These are phyloP conservation scores for Trichopria drosophilae DNA, from an alignment of 2,888 invertebrate species.

Conservation along the genomic window DNA sequence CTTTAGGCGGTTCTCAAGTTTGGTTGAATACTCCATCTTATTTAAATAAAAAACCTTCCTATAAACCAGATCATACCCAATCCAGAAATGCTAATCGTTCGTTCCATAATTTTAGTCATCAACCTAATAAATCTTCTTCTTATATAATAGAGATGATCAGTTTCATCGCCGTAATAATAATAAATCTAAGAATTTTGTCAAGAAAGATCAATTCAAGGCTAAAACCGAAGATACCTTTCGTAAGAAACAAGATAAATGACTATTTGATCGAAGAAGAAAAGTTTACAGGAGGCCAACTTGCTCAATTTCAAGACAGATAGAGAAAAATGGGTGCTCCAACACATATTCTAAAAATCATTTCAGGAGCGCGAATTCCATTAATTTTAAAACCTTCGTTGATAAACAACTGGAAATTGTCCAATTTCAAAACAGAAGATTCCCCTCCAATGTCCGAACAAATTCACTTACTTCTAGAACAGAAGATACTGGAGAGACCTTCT, in stretches of 20 bases:
- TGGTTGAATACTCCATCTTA: no score
- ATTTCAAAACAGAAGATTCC: slow-evolving; percentile 13
- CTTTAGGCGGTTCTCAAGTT: no score
- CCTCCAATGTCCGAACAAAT: slow-evolving; percentile 19
- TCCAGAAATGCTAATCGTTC: no score
- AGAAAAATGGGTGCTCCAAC: slow-evolving; percentile 17
- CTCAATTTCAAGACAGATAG: slow-evolving; percentile 31
- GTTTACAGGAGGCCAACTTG: slow-evolving; percentile 18
- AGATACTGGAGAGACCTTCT: slow-evolving; percentile 13
- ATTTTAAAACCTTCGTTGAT: slow-evolving; percentile 15
- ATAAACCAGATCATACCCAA: no score
- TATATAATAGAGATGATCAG: no score
- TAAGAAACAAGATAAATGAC: slow-evolving; percentile 17
- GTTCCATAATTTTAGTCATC: no score
- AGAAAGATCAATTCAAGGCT: slow-evolving; percentile 2
- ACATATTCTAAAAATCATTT: slow-evolving; percentile 23
- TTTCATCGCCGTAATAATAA: no score
- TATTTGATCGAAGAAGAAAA: not conserved
- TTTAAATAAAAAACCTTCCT: no score
- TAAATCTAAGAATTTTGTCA: no score
- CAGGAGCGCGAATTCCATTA: slow-evolving; percentile 20
- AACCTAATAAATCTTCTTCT: no score
- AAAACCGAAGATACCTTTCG: slow-evolving; percentile 21
- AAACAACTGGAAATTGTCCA: slow-evolving; percentile 17
- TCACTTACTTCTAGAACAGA: slow-evolving; percentile 12